Evolutionary conservation across 2,797 vertebrate species (phyloP).

Genomic region (Anolis apletophallus): DNA sequence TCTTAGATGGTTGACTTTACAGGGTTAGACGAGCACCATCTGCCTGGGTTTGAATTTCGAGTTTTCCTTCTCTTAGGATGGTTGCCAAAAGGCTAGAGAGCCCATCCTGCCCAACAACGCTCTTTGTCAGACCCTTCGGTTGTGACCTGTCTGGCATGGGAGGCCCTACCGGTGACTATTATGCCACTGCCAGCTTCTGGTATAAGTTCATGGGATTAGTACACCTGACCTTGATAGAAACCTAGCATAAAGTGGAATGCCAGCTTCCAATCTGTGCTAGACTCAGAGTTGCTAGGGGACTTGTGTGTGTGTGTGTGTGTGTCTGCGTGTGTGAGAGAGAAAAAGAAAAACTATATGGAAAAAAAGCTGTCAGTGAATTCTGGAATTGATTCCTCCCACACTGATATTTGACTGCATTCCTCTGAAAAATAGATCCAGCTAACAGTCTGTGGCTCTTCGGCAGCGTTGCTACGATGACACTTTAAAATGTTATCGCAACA

Average conservation of each 20-base stretch:
- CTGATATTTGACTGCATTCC: conserved; percentile 35
- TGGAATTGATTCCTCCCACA: conserved; percentile 5
- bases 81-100: no score
- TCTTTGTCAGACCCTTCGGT: no score
- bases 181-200: no score
- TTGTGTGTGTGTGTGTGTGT: not conserved
- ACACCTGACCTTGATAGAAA: not conserved
- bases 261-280: fast-evolving
- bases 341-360: not conserved
- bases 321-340: not conserved
- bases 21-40: no score
- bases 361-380: conserved; percentile 9
- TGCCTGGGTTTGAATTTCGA: no score
- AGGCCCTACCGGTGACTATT: no score
- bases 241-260: not conserved
- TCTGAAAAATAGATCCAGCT: conserved; percentile 33
- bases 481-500: conserved; percentile 39
- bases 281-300: not conserved
- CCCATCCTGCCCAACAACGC: no score
- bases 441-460: not conserved
- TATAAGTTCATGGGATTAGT: not conserved
- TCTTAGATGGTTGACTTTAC: no score
- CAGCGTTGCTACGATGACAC: not conserved
- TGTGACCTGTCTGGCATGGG: no score
- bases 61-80: no score